Percentiles rank a stretch among this genome's conserved stretches.
These are phyloP conservation scores for Dendrolimus kikuchii DNA, from an alignment of 1,140 invertebrate genomes.

Conservation along the genomic window DNA sequence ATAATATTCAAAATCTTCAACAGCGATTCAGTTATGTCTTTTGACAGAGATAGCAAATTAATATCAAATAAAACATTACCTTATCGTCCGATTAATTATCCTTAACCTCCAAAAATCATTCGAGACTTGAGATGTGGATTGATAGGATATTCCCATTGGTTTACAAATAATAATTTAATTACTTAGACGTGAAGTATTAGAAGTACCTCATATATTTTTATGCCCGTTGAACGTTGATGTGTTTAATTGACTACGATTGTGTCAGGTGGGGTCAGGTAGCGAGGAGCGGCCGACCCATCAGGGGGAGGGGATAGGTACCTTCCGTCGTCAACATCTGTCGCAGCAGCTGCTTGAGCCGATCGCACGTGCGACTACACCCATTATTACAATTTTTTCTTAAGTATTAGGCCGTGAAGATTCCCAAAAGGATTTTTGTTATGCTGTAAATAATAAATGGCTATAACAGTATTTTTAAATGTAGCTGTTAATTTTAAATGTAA, in stretches of 20 bases:
- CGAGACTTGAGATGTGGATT: not conserved
- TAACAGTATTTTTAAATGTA: too few species aligned
- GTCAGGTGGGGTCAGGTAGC: conserved; percentile 49
- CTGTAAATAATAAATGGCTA: too few species aligned
- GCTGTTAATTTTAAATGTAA: too few species aligned
- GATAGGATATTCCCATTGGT: conserved; percentile 21
- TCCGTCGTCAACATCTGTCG: conserved; percentile 64
- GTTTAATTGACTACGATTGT: conserved; percentile 27
- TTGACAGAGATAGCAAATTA: too few species aligned
- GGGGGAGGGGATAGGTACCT: conserved; percentile 24
- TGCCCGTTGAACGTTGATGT: conserved; percentile 24
- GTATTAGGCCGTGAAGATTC: conserved; percentile 41
- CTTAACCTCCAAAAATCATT: not conserved
- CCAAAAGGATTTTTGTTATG: conserved; percentile 9
- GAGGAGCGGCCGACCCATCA: conserved; percentile 9
- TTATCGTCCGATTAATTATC: too few species aligned
- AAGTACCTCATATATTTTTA: conserved; percentile 19
- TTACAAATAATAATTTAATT: conserved; percentile 28
- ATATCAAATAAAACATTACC: too few species aligned
- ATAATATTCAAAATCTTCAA: too few species aligned
- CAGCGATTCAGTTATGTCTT: too few species aligned
- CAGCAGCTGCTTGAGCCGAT: conserved; percentile 49
- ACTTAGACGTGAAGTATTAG: conserved; percentile 17
- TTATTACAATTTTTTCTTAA: conserved; percentile 48
- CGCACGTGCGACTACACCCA: conserved; percentile 63